Evolutionary conservation across 2,797 vertebrate species (phyloP), one percentile per base, ranked within the genome.

Genomic region (Odontamblyopus rebecca): DNA sequence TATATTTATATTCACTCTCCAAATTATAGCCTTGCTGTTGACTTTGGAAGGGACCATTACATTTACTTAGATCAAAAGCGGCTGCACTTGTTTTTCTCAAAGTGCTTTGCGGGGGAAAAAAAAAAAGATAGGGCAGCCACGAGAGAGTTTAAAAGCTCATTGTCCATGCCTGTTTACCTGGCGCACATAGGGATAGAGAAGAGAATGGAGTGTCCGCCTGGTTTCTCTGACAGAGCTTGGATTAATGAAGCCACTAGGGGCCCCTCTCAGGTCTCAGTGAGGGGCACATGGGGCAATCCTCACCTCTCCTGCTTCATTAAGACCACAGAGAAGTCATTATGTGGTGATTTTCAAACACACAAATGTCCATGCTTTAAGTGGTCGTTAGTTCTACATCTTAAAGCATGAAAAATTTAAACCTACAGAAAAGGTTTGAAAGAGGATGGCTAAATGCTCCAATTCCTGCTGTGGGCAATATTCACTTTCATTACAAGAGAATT

Each of bases 161-260:
- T 82, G 73, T 82, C 90, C 84, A 88, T 85, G 89, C 89, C 81
- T 88, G 84, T 91, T 88, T 88, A 87, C 83, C 82, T 82, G 84
- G 70, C 70, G 64, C 66, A 85, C 84, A 83, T 67, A 74, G 74
- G 68, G 73, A 77, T 63, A 79, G 73, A 81, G 83, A 82, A 82
- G 62, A 83, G 80, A 82, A 73, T 53, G 51, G 81, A 74, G 76
- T 72, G 75, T 75, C 87, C 80, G 82, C 87, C 78, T 68, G 81
- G 85, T 88, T 88, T 91, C 85, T 82, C 86, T 89, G 74, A 85
- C 78, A 86, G 78, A 87, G 75, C 63, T 72, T 78, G 82, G 79
- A 87, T 89, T 92, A 93, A 93, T 92, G 89, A 92, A 89, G 87
- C 87, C 89, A 92, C 87, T 41, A 70, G 85, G 76, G 91, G 91